Base-by-base conservation (phyloP, 2,888 invertebrate species). In the Andricus quercusramuli region DNA sequence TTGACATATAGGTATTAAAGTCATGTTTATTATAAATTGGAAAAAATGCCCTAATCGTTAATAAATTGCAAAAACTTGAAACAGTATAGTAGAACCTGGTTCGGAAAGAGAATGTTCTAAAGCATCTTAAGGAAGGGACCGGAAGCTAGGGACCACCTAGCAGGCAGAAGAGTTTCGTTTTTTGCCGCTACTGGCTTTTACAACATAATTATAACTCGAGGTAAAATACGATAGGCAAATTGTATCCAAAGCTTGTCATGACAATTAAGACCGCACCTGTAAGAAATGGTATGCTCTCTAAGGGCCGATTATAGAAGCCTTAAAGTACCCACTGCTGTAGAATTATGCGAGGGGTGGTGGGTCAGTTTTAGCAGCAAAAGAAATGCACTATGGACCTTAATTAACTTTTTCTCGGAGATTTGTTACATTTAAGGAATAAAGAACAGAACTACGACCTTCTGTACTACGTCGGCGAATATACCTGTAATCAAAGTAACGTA, bases 401-500 rank as follows among this genome's bases (percentile, higher is more conserved):
- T 74, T 74, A 74, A 56, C 74, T 74, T 74, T 74, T 74, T 74
- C 56, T 74, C 56, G 32, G n/a, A n/a, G 29, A 74, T 74, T 74
- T 74, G 51, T 74, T 74, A 74, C 56, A 74, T 74, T 74, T 74
- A 74, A 74, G 74, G 74, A 56, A 74, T 74, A 74, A 74, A 74
- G 74, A 56, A 56, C 56, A 74, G 32, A 74, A 56, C 74, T 74
- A 56, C 51, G 51, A 51, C 51, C 56, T 56, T 70, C 15, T 37
- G 78, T 78, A 70, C 78, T 74, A 64, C n/a, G 81, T 77, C 82
- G 82, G 82, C 81, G 41, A 70, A 64, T 78, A 79, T 78, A 81
- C 82, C 83, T 83, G 77, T 83, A 83, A 83, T 83, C 82, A 83
- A 79, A 82, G 29, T 80, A 82, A 65, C 81, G 80, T 82, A 82